A percentile compares a stretch with the other conserved stretches of the same genome.
phyloP scores from a whole-genome alignment of 2,797 vertebrate species.

The Coilia nasus region DNA sequence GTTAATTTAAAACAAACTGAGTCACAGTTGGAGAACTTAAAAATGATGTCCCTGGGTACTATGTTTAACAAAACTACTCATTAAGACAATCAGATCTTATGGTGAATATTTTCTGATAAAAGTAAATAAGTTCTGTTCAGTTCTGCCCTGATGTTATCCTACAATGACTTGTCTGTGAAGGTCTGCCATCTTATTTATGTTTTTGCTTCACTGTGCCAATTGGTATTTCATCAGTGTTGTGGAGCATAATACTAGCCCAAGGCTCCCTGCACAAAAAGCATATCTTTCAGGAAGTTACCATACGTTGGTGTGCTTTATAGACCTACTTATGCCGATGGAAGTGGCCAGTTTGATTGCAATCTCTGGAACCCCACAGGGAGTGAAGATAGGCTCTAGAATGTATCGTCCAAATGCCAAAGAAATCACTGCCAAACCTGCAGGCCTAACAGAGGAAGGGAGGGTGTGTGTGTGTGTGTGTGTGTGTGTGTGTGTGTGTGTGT shows the following conservation, averaged over 20 bases:
- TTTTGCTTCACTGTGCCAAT: background rate
- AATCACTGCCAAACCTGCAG: slow-evolving; percentile 90
- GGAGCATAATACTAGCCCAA: background rate
- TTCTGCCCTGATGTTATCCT: background rate
- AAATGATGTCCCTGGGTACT: background rate
- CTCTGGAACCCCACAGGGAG: slow-evolving; percentile 88
- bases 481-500: slow-evolving; percentile 14
- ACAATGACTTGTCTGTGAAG: background rate
- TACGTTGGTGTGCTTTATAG: slow-evolving; percentile 35
- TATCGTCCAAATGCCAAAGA: slow-evolving; percentile 93
- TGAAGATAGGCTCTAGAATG: slow-evolving; percentile 94
- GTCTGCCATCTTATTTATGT: background rate
- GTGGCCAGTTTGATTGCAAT: slow-evolving; percentile 88
- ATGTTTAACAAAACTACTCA: background rate
- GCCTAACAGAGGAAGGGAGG: slow-evolving; percentile 69
- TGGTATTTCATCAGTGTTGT: background rate
- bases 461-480: slow-evolving; percentile 24
- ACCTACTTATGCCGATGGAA: slow-evolving; percentile 90
- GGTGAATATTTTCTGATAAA: background rate
- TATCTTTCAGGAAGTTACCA: background rate
- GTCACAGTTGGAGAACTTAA: background rate
- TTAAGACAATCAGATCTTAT: background rate
- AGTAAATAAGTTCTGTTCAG: background rate
- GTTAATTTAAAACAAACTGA: background rate
- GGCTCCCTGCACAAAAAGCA: background rate